Percentiles rank a stretch among this genome's conserved stretches.
phyloP scores from a whole-genome alignment of 2,113 vertebrate genomes.

The Brienomyrus brachyistius region DNA sequence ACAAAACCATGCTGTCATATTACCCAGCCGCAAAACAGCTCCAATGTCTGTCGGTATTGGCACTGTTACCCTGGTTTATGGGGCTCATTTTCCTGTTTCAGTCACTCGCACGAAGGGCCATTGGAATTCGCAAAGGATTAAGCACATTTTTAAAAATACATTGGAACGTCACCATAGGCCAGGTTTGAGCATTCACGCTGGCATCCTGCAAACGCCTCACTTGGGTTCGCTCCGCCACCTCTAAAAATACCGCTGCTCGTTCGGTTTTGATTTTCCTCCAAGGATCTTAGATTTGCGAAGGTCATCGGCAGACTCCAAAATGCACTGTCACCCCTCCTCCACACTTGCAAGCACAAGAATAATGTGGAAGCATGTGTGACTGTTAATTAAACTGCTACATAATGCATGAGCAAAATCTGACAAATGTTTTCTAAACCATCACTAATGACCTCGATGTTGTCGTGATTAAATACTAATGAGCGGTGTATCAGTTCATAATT shows the following conservation, averaged over 20 bases:
- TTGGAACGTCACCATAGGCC: background rate
- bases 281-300: background rate
- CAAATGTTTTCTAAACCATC: constrained; percentile 15
- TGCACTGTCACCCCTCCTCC: background rate
- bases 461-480: constrained; percentile 23
- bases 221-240: background rate
- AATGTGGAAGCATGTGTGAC: constrained; percentile 6
- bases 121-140: background rate
- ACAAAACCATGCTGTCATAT: background rate
- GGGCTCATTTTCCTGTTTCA: background rate
- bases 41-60: background rate
- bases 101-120: background rate
- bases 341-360: background rate
- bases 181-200: background rate
- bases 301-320: constrained; percentile 1
- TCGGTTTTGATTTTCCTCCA: background rate
- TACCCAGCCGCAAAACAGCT: background rate
- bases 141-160: background rate
- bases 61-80: background rate
- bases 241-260: background rate
- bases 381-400: constrained; percentile 19
- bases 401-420: constrained; percentile 6
- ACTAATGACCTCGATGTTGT: constrained; percentile 19
- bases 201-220: background rate
- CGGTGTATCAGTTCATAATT: constrained; percentile 14